Percentiles rank a stretch among this genome's conserved stretches.
Evolutionary conservation across 2,113 vertebrate species (phyloP).

Genomic region (Perccottus glenii): DNA sequence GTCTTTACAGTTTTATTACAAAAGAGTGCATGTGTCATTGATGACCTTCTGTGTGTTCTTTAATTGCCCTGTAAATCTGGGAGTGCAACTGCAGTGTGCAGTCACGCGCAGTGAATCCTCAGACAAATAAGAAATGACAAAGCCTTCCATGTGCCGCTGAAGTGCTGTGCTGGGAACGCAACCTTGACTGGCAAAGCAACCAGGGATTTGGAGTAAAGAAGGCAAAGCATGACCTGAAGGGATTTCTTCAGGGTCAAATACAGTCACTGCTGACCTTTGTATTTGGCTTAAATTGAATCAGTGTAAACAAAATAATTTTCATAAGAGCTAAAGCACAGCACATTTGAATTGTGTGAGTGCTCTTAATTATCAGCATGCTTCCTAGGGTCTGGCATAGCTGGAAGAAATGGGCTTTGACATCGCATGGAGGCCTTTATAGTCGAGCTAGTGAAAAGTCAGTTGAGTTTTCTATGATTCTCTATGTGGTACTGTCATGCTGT

Average conservation of each 20-base stretch:
- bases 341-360: no score
- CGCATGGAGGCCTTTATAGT: no score
- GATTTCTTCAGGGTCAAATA: conserved; percentile 67
- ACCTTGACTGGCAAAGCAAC: conserved; percentile 66
- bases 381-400: no score
- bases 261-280: conserved; percentile 47
- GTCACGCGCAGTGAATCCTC: conserved; percentile 65
- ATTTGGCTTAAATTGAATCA: conserved; percentile 26
- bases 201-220: conserved; percentile 54
- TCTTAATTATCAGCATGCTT: no score
- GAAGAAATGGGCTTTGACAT: no score
- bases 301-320: no score
- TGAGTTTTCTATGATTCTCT: no score
- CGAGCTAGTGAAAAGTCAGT: no score
- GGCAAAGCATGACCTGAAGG: conserved; percentile 45
- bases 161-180: conserved; percentile 64
- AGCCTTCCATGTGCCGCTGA: conserved; percentile 69
- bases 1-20: no score
- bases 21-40: conserved; percentile 35
- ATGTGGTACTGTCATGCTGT: no score
- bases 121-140: conserved; percentile 78
- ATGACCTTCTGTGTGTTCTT: conserved; percentile 10
- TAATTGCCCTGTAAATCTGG: not conserved
- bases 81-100: conserved; percentile 43
- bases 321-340: no score